Percentiles rank a stretch among this genome's conserved stretches.
Conservation (phyloP, 2,113 vertebrate species). For the Nibea albiflora region DNA sequence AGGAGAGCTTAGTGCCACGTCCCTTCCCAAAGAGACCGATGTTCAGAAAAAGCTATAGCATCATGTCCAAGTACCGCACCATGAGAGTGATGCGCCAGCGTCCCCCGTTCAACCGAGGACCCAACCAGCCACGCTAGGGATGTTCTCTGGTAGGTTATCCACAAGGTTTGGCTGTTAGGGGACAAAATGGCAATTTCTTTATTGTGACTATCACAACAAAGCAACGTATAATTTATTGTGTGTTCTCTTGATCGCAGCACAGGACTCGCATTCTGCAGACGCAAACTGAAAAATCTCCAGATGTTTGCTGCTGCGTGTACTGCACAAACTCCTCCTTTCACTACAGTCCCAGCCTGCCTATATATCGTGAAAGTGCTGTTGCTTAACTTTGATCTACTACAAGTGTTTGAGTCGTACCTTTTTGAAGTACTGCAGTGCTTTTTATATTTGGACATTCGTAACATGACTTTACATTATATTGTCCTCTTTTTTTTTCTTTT, state of each 20-base stretch:
- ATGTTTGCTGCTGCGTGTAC: constrained; percentile 12
- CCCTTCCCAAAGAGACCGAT: constrained; percentile 79
- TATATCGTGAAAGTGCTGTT: constrained; percentile 42
- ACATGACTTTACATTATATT: not conserved
- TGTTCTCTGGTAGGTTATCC: constrained; percentile 10
- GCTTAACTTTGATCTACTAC: constrained; percentile 25
- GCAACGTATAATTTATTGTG: not conserved
- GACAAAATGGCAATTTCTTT: not conserved
- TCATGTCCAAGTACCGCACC: constrained; percentile 85
- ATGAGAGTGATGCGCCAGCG: constrained; percentile 83
- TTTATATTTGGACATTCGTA: constrained; percentile 38
- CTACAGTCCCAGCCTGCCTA: constrained; percentile 27
- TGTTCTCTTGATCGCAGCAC: not conserved
- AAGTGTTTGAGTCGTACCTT: constrained; percentile 32
- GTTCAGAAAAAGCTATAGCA: constrained; percentile 82
- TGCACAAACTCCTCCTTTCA: constrained; percentile 14
- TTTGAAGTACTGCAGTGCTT: constrained; percentile 42
- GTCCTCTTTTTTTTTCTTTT: constrained; percentile 1
- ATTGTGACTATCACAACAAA: no score
- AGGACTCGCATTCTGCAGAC: not conserved
- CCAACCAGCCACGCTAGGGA: constrained; percentile 81
- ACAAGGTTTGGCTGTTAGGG: not conserved
- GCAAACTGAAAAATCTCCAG: not conserved
- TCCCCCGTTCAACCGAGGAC: constrained; percentile 67
- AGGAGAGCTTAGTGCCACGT: constrained; percentile 78